Conservation (phyloP, 2,113 vertebrate genomes). For the Sinocyclocheilus anshuiensis region DNA sequence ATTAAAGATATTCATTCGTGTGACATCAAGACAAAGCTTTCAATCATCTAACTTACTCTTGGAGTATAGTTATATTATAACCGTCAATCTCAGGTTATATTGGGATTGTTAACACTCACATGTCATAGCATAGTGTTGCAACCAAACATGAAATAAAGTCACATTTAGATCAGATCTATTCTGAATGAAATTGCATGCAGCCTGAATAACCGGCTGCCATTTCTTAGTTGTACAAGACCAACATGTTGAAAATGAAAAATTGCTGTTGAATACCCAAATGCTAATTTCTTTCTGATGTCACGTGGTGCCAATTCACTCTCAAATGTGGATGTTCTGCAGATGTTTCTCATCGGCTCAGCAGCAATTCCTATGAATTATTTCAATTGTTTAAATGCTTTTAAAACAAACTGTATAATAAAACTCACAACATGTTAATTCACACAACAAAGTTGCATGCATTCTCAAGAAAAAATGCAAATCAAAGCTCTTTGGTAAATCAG, state of each 20-base stretch:
- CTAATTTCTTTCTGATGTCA: not conserved
- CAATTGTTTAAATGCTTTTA: not conserved
- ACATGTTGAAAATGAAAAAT: not conserved
- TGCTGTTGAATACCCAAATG: not conserved
- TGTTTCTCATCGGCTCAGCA: slow-evolving; percentile 63
- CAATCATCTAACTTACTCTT: not conserved
- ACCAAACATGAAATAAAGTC: not conserved
- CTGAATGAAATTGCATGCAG: not conserved
- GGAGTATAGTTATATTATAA: not conserved
- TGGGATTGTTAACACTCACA: not conserved
- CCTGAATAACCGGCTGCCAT: not conserved
- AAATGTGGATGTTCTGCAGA: not conserved
- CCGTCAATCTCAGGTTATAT: not conserved
- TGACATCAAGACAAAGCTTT: not conserved
- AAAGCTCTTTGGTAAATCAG: not conserved
- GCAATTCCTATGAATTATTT: slow-evolving; percentile 65
- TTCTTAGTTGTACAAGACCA: not conserved
- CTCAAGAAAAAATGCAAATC: not conserved
- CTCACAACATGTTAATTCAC: not conserved
- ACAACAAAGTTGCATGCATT: not conserved
- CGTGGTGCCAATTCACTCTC: not conserved
- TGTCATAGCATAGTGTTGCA: not conserved
- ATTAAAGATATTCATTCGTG: not conserved
- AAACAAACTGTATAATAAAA: not conserved
- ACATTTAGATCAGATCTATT: not conserved